Evolutionary conservation across 2,888 invertebrate genomes (phyloP).

Genomic region (Leptura quadrifasciata): DNA sequence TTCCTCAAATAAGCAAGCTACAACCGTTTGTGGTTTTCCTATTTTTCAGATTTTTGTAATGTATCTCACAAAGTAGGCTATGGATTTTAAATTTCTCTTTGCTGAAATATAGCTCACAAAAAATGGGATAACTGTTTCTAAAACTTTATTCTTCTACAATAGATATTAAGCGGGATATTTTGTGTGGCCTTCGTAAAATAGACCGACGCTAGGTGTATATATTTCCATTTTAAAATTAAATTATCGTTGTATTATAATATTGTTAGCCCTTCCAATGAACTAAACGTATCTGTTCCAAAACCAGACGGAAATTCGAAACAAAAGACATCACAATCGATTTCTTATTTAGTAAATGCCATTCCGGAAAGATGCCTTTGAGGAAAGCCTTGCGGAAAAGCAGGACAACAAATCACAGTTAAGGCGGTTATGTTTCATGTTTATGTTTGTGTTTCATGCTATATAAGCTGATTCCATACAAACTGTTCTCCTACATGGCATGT

Average conservation of each 20-base stretch:
- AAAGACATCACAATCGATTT: conserved; percentile 1
- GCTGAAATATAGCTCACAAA: too few relatives aligned
- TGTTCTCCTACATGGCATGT: neutral
- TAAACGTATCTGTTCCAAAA: neutral
- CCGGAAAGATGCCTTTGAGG: neutral
- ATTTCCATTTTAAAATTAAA: too few relatives aligned
- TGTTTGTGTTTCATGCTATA: conserved; percentile 1
- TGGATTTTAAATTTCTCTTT: too few relatives aligned
- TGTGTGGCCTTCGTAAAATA: too few relatives aligned
- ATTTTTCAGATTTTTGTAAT: too few relatives aligned
- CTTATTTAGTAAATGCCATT: neutral
- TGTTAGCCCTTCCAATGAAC: neutral
- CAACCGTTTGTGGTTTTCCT: too few relatives aligned
- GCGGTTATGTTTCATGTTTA: conserved; percentile 4
- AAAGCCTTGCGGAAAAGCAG: conserved; percentile 3
- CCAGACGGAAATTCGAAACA: neutral
- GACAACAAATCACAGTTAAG: conserved; percentile 4
- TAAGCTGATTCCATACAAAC: conserved; percentile 6
- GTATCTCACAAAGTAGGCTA: too few relatives aligned
- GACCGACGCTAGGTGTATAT: too few relatives aligned
- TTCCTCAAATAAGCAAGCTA: too few relatives aligned
- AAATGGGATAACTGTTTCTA: too few relatives aligned
- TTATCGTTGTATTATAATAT: neutral
- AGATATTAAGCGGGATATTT: too few relatives aligned
- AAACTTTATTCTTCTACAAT: too few relatives aligned